phyloP scores from a whole-genome alignment of 2,888 invertebrate genomes.

The Euclidia mi region DNA sequence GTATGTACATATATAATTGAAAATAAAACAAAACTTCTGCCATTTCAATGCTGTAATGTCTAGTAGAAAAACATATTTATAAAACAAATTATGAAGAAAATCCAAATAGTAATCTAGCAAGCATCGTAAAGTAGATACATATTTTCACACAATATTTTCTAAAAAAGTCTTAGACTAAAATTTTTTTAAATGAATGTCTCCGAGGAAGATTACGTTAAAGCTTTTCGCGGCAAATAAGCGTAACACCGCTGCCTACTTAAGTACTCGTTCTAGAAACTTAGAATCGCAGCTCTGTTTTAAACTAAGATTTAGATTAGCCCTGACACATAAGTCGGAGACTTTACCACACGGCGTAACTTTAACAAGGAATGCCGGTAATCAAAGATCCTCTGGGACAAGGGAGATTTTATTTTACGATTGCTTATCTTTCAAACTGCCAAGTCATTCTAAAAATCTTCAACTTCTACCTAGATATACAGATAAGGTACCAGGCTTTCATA shows the following conservation, averaged over 20 bases:
- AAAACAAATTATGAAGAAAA: too few species aligned
- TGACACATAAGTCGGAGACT: constrained; percentile 35
- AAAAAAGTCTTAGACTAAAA: constrained; percentile 5
- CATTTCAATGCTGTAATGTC: too few species aligned
- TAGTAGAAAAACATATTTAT: too few species aligned
- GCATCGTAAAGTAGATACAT: too few species aligned
- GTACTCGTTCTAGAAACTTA: constrained; percentile 30
- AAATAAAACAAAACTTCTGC: too few species aligned
- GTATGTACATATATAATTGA: too few species aligned
- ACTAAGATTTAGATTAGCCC: constrained; percentile 38
- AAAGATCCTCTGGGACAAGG: constrained; percentile 33
- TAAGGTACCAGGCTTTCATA: constrained; percentile 46
- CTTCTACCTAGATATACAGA: constrained; percentile 48
- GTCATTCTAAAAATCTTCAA: constrained; percentile 44
- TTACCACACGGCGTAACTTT: constrained; percentile 32
- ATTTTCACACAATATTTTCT: too few species aligned
- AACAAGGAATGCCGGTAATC: constrained; percentile 36
- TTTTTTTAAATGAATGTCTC: constrained; percentile 19
- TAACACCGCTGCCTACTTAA: constrained; percentile 18
- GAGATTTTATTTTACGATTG: constrained; percentile 50
- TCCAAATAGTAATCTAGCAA: too few species aligned
- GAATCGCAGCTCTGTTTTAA: constrained; percentile 26
- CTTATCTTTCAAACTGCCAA: constrained; percentile 45
- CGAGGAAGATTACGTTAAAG: constrained; percentile 14
- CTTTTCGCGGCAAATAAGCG: constrained; percentile 21